These are phyloP conservation scores for Nomada ferruginata DNA, from an alignment of 2,888 invertebrate species.

Conservation along the genomic window DNA sequence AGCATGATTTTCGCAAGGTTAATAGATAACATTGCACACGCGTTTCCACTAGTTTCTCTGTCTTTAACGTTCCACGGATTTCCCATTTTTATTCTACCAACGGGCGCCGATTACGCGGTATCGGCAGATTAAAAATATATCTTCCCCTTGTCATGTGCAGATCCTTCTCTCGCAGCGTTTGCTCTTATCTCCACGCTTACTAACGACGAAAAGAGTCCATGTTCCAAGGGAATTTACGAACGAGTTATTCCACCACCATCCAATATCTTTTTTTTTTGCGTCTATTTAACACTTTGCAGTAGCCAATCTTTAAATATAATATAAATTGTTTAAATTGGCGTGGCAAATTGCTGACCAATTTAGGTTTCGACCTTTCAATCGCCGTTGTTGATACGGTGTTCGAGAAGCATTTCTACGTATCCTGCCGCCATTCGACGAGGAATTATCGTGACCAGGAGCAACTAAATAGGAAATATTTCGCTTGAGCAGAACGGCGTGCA, in stretches of 20 bases:
- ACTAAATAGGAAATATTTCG: conserved; percentile 50
- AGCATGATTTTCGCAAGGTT: conserved; percentile 72
- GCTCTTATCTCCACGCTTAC: neutral
- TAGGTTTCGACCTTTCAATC: neutral
- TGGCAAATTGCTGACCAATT: neutral
- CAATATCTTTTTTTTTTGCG: no score
- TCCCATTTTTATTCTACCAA: conserved; percentile 15
- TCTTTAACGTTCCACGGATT: conserved; percentile 13
- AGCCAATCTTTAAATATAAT: no score
- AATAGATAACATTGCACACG: conserved; percentile 58
- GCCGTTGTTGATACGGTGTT: neutral
- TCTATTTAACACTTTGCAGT: no score
- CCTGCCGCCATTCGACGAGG: neutral
- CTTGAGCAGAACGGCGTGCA: conserved; percentile 18
- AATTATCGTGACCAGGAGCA: conserved; percentile 2
- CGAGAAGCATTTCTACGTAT: neutral
- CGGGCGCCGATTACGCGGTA: neutral
- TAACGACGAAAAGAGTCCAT: neutral
- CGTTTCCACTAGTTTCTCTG: conserved; percentile 26
- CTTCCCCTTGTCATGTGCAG: conserved; percentile 7
- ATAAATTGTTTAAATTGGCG: neutral
- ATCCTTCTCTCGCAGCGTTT: neutral
- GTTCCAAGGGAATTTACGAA: neutral
- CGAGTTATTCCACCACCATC: no score
- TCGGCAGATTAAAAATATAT: conserved; percentile 8